A percentile compares a stretch with the other conserved stretches of the same genome.
Evolutionary conservation across 2,113 vertebrate genomes (phyloP).

Genomic region (Gavialis gangeticus): DNA sequence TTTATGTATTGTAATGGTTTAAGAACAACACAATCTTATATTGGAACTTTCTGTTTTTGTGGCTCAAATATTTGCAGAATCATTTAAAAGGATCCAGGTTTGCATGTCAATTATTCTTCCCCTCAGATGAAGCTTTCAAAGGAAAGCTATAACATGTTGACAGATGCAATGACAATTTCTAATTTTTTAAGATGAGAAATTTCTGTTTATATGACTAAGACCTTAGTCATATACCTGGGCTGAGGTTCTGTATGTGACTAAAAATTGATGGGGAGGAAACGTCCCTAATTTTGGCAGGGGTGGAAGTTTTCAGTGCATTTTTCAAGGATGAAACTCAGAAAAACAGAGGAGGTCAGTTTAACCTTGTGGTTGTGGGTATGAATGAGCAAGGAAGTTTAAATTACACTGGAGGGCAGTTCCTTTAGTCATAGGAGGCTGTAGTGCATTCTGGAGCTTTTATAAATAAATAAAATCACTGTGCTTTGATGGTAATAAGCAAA

Average conservation of each 20-base stretch:
- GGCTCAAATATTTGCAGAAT: conserved; percentile 31
- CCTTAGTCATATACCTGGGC: conserved; percentile 80
- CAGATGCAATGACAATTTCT: conserved; percentile 34
- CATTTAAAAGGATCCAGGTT: background rate
- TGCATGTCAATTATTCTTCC: conserved; percentile 1
- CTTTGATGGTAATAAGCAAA: conserved; percentile 66
- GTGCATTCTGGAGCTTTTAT: conserved; percentile 49
- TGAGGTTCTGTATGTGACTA: conserved; percentile 60
- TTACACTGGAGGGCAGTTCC: conserved; percentile 67
- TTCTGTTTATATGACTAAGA: conserved; percentile 79
- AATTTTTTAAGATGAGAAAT: conserved; percentile 67
- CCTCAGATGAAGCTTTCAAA: background rate
- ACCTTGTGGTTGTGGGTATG: conserved; percentile 78
- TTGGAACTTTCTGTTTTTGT: conserved; percentile 32
- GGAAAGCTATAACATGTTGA: conserved; percentile 12
- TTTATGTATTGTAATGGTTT: background rate
- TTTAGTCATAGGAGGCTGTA: conserved; percentile 75
- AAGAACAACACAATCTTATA: background rate
- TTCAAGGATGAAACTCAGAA: conserved; percentile 79
- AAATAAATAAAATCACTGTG: conserved; percentile 57
- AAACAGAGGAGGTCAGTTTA: conserved; percentile 78
- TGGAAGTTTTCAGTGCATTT: conserved; percentile 74
- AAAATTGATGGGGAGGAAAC: conserved; percentile 67
- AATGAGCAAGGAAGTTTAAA: conserved; percentile 77
- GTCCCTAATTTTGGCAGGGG: conserved; percentile 65